phyloP scores from a whole-genome alignment of 2,888 invertebrate genomes.

The Girardia tigrina region DNA sequence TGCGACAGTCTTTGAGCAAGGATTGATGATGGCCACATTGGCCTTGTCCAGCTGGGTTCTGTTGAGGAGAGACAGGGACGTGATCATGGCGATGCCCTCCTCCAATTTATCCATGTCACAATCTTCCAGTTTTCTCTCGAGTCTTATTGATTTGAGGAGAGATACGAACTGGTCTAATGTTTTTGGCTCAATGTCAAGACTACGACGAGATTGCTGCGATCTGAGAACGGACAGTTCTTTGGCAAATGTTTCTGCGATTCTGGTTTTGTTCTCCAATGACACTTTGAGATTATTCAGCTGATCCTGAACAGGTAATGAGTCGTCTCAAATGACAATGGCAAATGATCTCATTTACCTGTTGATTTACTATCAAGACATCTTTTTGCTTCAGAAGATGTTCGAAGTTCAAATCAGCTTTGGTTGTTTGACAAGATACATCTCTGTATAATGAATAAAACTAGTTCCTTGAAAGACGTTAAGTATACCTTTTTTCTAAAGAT shows the following conservation, averaged over 20 bases:
- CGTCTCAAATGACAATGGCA: neutral
- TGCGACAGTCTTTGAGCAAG: neutral
- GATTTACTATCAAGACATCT: neutral
- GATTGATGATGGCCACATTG: slow-evolving; percentile 16
- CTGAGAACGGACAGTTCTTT: neutral
- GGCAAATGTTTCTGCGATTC: neutral
- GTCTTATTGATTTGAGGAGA: neutral
- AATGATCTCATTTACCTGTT: neutral
- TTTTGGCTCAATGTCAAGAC: neutral
- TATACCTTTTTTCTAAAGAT: neutral
- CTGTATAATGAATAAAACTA: neutral
- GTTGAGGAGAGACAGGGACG: neutral
- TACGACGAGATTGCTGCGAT: slow-evolving; percentile 4
- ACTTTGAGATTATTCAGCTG: neutral
- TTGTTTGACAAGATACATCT: slow-evolving; percentile 2
- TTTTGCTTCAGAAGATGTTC: neutral
- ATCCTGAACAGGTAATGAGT: neutral
- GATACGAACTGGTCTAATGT: neutral
- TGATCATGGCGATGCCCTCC: neutral
- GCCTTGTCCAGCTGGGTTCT: neutral
- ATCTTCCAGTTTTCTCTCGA: neutral
- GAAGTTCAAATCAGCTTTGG: neutral
- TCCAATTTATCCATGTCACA: neutral
- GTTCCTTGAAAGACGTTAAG: neutral
- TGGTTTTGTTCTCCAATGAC: neutral